phyloP scores from a whole-genome alignment of 2,888 invertebrate species.

The Calameuta filiformis region DNA sequence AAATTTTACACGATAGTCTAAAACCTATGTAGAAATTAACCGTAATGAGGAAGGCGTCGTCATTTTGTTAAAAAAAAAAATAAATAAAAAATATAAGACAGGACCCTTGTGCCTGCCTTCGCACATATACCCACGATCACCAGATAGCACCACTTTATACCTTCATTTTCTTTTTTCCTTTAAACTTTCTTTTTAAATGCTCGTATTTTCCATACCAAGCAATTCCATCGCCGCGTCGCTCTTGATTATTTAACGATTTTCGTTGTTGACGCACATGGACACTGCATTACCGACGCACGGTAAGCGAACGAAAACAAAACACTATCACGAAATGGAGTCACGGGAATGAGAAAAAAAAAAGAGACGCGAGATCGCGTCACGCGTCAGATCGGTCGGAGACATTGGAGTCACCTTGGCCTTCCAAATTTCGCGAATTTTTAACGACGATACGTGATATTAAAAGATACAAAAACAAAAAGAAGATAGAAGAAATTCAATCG shows the following conservation, averaged over 20 bases:
- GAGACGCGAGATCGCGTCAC: not conserved
- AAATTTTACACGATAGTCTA: not conserved
- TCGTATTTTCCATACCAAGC: not conserved
- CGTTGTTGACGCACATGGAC: not conserved
- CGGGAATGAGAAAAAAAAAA: not conserved
- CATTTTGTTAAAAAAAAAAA: not conserved
- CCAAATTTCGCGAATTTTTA: not conserved
- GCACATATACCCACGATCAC: not conserved
- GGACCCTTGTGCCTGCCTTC: not conserved
- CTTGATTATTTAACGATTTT: not conserved
- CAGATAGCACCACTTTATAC: not conserved
- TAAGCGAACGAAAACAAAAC: not conserved
- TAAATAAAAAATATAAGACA: not conserved
- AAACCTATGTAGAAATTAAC: not conserved
- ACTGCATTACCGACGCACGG: not conserved
- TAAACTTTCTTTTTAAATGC: not conserved
- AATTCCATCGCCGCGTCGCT: not conserved
- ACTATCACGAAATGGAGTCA: not conserved
- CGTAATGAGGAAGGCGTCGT: not conserved
- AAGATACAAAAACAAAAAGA: not conserved
- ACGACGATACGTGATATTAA: not conserved
- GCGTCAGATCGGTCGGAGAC: not conserved
- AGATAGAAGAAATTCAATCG: not conserved
- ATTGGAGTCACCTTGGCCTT: not conserved
- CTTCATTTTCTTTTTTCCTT: not conserved